Evolutionary conservation across 1,140 invertebrate species (phyloP), one percentile per base, ranked within the genome.

Genomic region (Diprion similis): DNA sequence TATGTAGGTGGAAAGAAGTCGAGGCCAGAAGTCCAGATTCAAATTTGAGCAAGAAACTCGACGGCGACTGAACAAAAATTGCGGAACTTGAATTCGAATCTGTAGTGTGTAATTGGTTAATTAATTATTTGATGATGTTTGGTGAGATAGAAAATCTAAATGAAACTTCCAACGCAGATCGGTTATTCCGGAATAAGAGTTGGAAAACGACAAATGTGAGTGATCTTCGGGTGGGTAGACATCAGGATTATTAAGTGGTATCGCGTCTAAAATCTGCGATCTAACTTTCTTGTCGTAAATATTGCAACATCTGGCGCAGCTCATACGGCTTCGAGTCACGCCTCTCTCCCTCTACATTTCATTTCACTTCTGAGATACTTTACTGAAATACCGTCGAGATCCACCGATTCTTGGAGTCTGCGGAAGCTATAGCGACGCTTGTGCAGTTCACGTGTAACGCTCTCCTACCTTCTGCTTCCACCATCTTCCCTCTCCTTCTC

Each of bases 281-380:
- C 51, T 59, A 59, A 73, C 75, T 77, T 78, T 66, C 71, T 74
- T 73, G 81, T 80, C 81, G 81, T 85, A 83, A 85, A 85, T 85
- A 85, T 82, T 81, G 84, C 79, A 85, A 84, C 83, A 85, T 83
- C 83, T 85, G 82, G 82, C 66, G 78, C 78, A 76, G 78, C 79
- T 83, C 76, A 78, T 83, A 81, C 75, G 78, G 76, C 77, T 84
- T 84, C 81, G 77, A 85, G 83, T 84, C 81, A 84, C 81, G 79
- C 79, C 77, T 81, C 76, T 76, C 66, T 72, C 78, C 78, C 73
- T 78, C 78, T 80, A 84, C 83, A 84, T 84, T 85, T 84, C 80
- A 84, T 84, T 83, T 84, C 74, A 78, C 74, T 81, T 82, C 75
- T 80, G 73, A 80, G 77, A 83, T 83, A 83, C 81, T 82, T 84